phyloP scores from a whole-genome alignment of 1,140 invertebrate species.

The Zaprionus tsacasi region DNA sequence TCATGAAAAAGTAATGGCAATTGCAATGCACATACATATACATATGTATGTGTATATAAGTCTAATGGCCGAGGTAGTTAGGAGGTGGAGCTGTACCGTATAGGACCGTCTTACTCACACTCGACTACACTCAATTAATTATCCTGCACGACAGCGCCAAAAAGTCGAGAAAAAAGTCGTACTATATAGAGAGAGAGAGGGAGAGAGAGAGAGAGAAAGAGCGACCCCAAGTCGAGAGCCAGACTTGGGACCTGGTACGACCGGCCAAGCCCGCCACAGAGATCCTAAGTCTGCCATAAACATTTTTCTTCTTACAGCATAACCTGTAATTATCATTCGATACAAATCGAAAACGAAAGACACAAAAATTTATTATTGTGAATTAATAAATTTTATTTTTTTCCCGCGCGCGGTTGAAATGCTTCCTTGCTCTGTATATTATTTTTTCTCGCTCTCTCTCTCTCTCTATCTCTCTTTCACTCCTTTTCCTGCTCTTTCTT shows the following conservation, averaged over 20 bases:
- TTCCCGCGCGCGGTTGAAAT: constrained; percentile 18
- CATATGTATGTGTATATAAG: neutral
- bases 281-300: neutral
- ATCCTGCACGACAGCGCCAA: constrained; percentile 45
- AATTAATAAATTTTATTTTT: constrained; percentile 76
- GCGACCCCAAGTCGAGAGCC: neutral
- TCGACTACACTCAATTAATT: constrained; percentile 64
- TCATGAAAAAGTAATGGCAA: constrained; percentile 7
- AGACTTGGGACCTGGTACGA: neutral
- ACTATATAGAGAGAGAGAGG: neutral
- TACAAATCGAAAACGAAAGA: constrained; percentile 79
- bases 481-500: constrained; percentile 31
- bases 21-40: neutral
- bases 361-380: constrained; percentile 79
- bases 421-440: constrained; percentile 36
- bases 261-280: neutral
- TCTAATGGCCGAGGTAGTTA: neutral
- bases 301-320: constrained; percentile 69
- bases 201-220: neutral
- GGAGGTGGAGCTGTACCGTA: neutral
- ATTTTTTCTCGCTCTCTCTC: constrained; percentile 8
- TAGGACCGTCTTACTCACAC: neutral
- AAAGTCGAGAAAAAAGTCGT: constrained; percentile 48
- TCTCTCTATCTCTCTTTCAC: constrained; percentile 4
- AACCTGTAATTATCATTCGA: constrained; percentile 78